phyloP scores from a whole-genome alignment of 2,797 vertebrate genomes.

The Cryptoprocta ferox region DNA sequence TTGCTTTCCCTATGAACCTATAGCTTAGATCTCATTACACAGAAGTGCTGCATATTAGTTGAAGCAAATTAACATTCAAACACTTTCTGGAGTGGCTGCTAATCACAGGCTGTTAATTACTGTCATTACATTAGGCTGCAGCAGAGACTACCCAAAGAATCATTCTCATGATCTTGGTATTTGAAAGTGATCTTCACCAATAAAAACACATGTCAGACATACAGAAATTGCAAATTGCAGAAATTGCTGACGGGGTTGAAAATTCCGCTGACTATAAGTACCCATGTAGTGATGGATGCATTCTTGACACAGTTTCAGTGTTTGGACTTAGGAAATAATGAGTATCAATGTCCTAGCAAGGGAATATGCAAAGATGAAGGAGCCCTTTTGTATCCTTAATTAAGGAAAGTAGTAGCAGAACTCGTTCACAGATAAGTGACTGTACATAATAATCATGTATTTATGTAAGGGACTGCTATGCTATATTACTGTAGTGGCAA shows the following conservation, averaged over 20 bases:
- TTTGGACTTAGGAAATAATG: conserved; percentile 99
- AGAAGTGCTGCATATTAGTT: conserved; percentile 88
- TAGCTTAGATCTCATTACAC: conserved; percentile 89
- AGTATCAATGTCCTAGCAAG: conserved; percentile 99
- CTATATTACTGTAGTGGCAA: conserved; percentile 92
- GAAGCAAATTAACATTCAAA: conserved; percentile 91
- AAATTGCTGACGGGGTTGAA: conserved; percentile 96
- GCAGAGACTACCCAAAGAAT: conserved; percentile 92
- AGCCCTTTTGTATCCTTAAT: conserved; percentile 97
- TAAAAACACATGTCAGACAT: conserved; percentile 95
- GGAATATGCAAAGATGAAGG: conserved; percentile 98
- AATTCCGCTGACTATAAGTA: conserved; percentile 95
- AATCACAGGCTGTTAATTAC: conserved; percentile 97
- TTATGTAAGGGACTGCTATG: conserved; percentile 94
- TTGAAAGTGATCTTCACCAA: conserved; percentile 96
- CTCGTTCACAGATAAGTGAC: conserved; percentile 95
- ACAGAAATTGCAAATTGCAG: conserved; percentile 97
- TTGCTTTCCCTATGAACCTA: conserved; percentile 87
- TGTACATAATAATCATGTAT: conserved; percentile 98
- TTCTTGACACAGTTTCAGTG: conserved; percentile 99
- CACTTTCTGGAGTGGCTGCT: conserved; percentile 92
- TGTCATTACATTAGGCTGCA: conserved; percentile 93
- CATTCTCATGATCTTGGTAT: conserved; percentile 97
- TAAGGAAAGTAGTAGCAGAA: conserved; percentile 94
- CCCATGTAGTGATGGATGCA: conserved; percentile 96